Evolutionary conservation across 2,113 vertebrate species (phyloP).

Genomic region (Motacilla tschutschensis): DNA sequence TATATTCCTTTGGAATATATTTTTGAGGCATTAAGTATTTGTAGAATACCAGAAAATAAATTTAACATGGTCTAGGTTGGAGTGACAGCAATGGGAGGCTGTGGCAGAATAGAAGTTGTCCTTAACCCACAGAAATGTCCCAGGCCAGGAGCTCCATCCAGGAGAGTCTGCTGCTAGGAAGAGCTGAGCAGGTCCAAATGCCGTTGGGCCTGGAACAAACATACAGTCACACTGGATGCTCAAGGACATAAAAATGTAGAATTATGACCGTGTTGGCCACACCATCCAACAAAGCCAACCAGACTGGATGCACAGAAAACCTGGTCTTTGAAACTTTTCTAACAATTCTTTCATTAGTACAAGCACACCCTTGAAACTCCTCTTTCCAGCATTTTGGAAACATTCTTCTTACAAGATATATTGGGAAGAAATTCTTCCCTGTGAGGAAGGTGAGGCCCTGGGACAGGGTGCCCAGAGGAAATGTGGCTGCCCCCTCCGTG

Average conservation of each 20-base stretch:
- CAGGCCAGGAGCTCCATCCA: neutral
- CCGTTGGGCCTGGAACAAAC: neutral
- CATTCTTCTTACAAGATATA: neutral
- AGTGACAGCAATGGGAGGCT: neutral
- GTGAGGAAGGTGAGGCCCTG: rapidly evolving
- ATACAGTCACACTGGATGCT: neutral
- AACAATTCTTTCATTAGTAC: neutral
- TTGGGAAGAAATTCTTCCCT: neutral
- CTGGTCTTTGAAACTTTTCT: neutral
- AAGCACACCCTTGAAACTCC: neutral
- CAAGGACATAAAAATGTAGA: neutral
- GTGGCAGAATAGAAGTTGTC: neutral
- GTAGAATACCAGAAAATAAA: neutral
- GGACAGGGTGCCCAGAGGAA: neutral
- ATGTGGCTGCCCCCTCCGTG: neutral
- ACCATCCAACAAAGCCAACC: neutral
- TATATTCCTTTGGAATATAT: neutral
- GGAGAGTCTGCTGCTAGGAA: neutral
- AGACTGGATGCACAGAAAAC: neutral
- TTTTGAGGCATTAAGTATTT: neutral
- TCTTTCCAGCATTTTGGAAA: neutral
- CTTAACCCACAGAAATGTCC: neutral
- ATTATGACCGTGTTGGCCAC: neutral
- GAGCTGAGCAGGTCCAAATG: neutral
- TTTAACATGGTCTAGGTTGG: neutral